Conservation (phyloP, 2,113 vertebrate genomes). For the Porphyrio hochstetteri region DNA sequence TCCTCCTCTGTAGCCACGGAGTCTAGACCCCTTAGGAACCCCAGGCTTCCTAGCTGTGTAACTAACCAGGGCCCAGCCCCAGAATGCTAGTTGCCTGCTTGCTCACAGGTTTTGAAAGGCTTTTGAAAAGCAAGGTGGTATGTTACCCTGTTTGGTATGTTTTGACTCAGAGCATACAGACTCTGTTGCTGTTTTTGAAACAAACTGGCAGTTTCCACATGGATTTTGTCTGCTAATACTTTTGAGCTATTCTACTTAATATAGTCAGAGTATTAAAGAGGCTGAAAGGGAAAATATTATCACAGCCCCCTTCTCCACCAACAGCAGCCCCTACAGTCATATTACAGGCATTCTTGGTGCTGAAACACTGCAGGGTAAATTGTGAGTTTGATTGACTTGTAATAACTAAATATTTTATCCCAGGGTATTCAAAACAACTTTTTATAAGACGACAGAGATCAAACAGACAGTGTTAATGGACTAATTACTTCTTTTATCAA, state of each 20-base stretch:
- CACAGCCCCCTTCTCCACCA: neutral
- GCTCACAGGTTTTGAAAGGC: neutral
- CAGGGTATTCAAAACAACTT: neutral
- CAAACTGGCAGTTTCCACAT: neutral
- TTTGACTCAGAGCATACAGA: neutral
- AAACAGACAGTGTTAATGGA: neutral
- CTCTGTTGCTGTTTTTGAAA: neutral
- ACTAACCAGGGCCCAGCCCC: neutral
- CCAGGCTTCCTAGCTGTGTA: neutral
- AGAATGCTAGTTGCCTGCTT: neutral
- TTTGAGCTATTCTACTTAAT: neutral
- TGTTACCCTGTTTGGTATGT: neutral
- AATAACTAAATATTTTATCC: neutral
- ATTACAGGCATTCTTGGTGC: neutral
- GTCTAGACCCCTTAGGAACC: neutral
- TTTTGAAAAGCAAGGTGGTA: neutral
- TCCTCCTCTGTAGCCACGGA: neutral
- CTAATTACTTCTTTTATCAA: neutral
- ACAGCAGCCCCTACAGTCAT: neutral
- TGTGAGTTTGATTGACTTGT: neutral
- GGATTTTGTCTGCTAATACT: neutral
- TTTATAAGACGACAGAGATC: neutral
- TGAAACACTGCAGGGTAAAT: neutral
- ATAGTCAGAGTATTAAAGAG: neutral
- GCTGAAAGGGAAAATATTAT: neutral